A percentile compares a stretch with the other conserved stretches of the same genome.
Conservation (phyloP, 2,113 vertebrate species). For the Chaetura pelagica region DNA sequence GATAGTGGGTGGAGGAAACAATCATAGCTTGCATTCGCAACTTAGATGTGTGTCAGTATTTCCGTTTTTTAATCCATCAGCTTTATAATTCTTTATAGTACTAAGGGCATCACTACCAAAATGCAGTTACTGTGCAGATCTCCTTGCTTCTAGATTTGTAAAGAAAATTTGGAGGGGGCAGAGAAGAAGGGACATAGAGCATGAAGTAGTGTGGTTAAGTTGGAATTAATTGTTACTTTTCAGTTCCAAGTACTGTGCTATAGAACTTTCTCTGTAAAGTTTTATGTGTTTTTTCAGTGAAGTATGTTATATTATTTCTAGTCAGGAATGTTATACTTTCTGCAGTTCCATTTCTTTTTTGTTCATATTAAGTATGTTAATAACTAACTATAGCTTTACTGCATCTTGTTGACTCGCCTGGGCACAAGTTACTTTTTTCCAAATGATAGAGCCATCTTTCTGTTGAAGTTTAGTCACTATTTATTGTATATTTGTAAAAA, state of each 20-base stretch:
- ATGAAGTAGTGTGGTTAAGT: neutral
- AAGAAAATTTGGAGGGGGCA: neutral
- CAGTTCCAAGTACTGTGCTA: rapidly evolving
- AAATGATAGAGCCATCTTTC: neutral
- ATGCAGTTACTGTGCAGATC: neutral
- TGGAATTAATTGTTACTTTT: neutral
- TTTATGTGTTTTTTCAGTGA: neutral
- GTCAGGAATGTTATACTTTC: neutral
- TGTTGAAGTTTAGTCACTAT: neutral
- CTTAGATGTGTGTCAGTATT: neutral
- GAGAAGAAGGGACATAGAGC: neutral
- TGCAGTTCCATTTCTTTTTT: neutral
- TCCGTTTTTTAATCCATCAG: neutral
- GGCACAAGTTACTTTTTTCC: neutral
- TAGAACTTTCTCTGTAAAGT: neutral
- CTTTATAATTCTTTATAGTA: neutral
- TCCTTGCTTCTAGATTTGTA: neutral
- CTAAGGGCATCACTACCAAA: neutral
- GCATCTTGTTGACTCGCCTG: neutral
- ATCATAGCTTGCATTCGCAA: neutral
- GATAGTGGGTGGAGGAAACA: neutral
- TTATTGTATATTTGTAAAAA: neutral
- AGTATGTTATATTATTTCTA: neutral
- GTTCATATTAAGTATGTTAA: neutral
- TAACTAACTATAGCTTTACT: neutral